Evolutionary conservation across 2,797 vertebrate species (phyloP).

Genomic region (Sebastes hopkinsi): DNA sequence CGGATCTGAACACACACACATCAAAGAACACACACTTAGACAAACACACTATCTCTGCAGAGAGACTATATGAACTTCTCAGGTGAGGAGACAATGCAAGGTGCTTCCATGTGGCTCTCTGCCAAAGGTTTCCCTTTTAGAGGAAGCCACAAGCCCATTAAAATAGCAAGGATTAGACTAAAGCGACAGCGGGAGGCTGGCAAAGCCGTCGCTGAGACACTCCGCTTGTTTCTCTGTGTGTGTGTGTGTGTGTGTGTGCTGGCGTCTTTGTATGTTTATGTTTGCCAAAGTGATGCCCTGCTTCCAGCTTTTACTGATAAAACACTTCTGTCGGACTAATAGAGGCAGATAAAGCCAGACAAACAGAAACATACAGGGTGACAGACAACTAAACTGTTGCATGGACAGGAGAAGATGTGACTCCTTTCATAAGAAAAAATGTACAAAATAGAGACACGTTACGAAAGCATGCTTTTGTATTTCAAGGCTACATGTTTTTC

Average conservation of each 20-base stretch:
- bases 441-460: not conserved
- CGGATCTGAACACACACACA: conserved; percentile 30
- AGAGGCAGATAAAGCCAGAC: not conserved
- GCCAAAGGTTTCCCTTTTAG: conserved; percentile 61
- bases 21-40: not conserved
- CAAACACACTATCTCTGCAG: not conserved
- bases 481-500: not conserved
- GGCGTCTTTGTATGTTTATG: conserved; percentile 2
- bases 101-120: conserved; percentile 1
- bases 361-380: not conserved
- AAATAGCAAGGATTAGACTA: conserved; percentile 67
- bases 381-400: not conserved
- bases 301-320: conserved; percentile 13
- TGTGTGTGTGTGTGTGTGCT: not conserved
- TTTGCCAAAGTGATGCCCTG: conserved; percentile 8
- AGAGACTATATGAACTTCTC: not conserved
- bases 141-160: conserved; percentile 62
- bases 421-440: not conserved
- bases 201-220: conserved; percentile 52
- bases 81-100: conserved; percentile 31
- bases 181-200: conserved; percentile 52
- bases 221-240: not conserved
- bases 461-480: not conserved
- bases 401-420: not conserved
- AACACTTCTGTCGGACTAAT: conserved; percentile 9